Percentiles rank a stretch among this genome's conserved stretches.
Conservation (phyloP, 2,113 vertebrate genomes). For the Cnemophilus loriae region DNA sequence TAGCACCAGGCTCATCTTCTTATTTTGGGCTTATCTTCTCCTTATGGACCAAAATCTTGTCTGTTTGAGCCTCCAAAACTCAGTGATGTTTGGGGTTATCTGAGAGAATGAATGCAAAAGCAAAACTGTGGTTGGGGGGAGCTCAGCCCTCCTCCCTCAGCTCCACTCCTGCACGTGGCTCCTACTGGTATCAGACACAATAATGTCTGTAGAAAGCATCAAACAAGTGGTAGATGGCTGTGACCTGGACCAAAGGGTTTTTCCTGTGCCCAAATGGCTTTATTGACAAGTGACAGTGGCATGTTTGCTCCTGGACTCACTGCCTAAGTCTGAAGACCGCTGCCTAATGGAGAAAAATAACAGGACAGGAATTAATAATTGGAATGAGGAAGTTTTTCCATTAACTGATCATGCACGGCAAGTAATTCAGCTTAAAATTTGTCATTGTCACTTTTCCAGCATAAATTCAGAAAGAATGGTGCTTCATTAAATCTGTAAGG, state of each 20-base stretch:
- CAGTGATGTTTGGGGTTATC: background rate
- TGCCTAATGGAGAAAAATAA: background rate
- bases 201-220: background rate
- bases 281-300: background rate
- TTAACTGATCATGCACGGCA: background rate
- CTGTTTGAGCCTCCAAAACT: background rate
- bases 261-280: background rate
- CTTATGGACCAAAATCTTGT: fast-evolving
- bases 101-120: background rate
- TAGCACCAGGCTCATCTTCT: background rate
- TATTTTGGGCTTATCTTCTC: background rate
- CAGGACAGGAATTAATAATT: background rate
- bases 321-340: background rate
- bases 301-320: background rate
- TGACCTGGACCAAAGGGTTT: background rate
- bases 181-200: background rate
- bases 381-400: background rate
- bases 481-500: background rate
- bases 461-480: background rate
- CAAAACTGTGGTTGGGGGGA: fast-evolving
- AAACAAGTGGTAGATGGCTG: too few species aligned
- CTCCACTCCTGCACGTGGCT: background rate
- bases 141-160: background rate
- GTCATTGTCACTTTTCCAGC: background rate
- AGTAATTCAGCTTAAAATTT: background rate